Percentiles rank a stretch among this genome's conserved stretches.
Conservation (phyloP, 2,888 invertebrate genomes). For the Gymnocheta viridis region DNA sequence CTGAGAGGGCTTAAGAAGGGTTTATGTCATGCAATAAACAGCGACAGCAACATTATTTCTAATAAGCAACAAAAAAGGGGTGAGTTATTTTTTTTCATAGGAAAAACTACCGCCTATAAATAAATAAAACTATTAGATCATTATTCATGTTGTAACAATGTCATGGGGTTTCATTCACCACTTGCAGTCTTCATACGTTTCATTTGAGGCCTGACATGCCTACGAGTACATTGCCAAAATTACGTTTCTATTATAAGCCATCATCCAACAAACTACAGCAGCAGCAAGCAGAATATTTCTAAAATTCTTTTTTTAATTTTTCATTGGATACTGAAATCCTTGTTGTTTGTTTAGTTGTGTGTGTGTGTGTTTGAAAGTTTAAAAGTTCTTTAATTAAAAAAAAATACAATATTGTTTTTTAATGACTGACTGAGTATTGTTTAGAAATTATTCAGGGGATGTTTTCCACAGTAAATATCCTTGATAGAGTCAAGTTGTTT, state of each 20-base stretch:
- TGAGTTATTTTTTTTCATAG: slow-evolving; percentile 31
- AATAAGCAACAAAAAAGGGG: slow-evolving; percentile 27
- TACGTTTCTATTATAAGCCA: slow-evolving; percentile 65
- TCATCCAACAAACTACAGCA: slow-evolving; percentile 21
- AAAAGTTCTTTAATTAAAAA: not conserved
- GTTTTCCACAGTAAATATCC: slow-evolving; percentile 29
- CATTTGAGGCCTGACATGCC: slow-evolving; percentile 27
- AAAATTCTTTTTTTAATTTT: not conserved
- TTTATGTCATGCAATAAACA: slow-evolving; percentile 49
- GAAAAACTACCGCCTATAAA: slow-evolving; percentile 19
- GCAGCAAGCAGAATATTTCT: slow-evolving; percentile 9
- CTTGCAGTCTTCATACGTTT: slow-evolving; percentile 12
- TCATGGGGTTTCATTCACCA: slow-evolving; percentile 18
- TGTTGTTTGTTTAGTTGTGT: slow-evolving; percentile 13
- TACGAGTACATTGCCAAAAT: slow-evolving; percentile 65
- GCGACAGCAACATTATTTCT: slow-evolving; percentile 24
- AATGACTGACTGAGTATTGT: slow-evolving; percentile 31
- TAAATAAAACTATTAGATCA: slow-evolving; percentile 45
- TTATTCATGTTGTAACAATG: slow-evolving; percentile 58
- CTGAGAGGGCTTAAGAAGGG: slow-evolving; percentile 72
- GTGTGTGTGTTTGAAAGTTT: not conserved
- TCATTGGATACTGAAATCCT: slow-evolving; percentile 8
- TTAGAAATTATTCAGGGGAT: slow-evolving; percentile 12
- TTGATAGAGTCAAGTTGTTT: slow-evolving; percentile 50
- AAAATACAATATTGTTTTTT: slow-evolving; percentile 51